Evolutionary conservation across 2,797 vertebrate species (phyloP), one percentile per base, ranked within the genome.

Genomic region (Acrossocheilus wenchowensis): DNA sequence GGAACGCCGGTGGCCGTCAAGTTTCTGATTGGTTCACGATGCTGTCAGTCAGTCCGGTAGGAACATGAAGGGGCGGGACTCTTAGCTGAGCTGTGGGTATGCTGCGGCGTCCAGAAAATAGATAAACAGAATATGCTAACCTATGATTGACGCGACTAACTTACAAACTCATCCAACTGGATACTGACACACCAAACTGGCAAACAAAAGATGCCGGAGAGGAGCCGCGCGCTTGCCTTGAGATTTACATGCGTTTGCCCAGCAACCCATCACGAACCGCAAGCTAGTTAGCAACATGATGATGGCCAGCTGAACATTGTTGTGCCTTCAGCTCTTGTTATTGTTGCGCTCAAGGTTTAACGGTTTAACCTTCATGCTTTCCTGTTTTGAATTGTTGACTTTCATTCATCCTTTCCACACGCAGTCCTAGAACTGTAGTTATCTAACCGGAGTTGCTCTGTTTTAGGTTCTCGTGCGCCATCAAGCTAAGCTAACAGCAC

Each of bases 11-110:
- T 11, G 10, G 4, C 10, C 19, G 48, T n/a, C 26, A n/a, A 23
- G 17, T 15, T 21, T 21, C 23, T 88, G 78, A 91, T 91, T 92
- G 92, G 92, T n/a, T 52, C 8, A 17, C 0, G 5, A 23, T 14
- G 4, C 52, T 48, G 83, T 90, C 91, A 30, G 10, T 91, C 86
- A 90, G 0, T 1, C 19, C 6, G n/a, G 54, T 43, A 72, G 84
- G 73, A 8, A 30, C 43, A 66, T n/a, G 84, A 89, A 84, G 88
- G 86, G 92, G 90, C 88, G 91, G 91, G 88, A 90, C 5, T 75
- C 52, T 87, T 54, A 71, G 86, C 89, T 86, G 89, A 88, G 43
- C 73, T 81, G 68, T 86, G 80, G 84, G 45, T 78, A 19, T 52
- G 77, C 68, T 72, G 87, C 87, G 64, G 81, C 86, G 84, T 86